Evolutionary conservation across 2,888 invertebrate genomes (phyloP).

Genomic region (Cephus runcator): DNA sequence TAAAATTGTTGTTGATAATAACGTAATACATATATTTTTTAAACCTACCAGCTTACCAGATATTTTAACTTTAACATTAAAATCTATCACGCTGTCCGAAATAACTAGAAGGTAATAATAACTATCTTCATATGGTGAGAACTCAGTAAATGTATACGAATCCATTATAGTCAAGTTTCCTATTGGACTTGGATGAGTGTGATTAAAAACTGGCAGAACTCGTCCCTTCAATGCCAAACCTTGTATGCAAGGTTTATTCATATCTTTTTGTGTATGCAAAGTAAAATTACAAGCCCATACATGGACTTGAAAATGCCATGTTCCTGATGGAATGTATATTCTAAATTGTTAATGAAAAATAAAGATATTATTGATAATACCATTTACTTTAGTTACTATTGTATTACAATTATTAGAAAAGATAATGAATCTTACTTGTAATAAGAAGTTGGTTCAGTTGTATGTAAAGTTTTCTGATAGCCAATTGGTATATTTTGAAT

Average conservation of each 20-base stretch:
- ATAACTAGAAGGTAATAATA: slow-evolving; percentile 67
- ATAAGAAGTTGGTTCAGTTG: slow-evolving; percentile 62
- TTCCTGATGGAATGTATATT: slow-evolving; percentile 65
- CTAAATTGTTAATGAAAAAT: slow-evolving; percentile 38
- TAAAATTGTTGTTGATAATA: background rate
- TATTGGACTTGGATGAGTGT: slow-evolving; percentile 39
- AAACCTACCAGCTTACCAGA: slow-evolving; percentile 43
- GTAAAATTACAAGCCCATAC: slow-evolving; percentile 63
- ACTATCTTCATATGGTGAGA: slow-evolving; percentile 64
- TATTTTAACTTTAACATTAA: slow-evolving; percentile 60
- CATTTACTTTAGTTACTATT: slow-evolving; percentile 1
- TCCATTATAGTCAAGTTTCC: slow-evolving; percentile 52
- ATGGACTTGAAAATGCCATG: slow-evolving; percentile 62
- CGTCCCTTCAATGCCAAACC: slow-evolving; percentile 59
- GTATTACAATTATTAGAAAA: background rate
- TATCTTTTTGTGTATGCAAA: slow-evolving; percentile 39
- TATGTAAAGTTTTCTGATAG: slow-evolving; percentile 54
- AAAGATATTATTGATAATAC: slow-evolving; percentile 7
- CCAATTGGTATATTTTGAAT: slow-evolving; percentile 63
- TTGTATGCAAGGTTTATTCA: slow-evolving; percentile 56
- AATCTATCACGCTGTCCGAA: slow-evolving; percentile 61
- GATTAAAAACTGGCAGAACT: slow-evolving; percentile 60
- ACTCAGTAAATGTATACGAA: slow-evolving; percentile 59
- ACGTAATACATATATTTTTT: background rate
- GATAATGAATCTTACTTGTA: slow-evolving; percentile 61